These are phyloP conservation scores for Polypterus bichir DNA, from an alignment of 2,113 vertebrate genomes.

Conservation along the genomic window DNA sequence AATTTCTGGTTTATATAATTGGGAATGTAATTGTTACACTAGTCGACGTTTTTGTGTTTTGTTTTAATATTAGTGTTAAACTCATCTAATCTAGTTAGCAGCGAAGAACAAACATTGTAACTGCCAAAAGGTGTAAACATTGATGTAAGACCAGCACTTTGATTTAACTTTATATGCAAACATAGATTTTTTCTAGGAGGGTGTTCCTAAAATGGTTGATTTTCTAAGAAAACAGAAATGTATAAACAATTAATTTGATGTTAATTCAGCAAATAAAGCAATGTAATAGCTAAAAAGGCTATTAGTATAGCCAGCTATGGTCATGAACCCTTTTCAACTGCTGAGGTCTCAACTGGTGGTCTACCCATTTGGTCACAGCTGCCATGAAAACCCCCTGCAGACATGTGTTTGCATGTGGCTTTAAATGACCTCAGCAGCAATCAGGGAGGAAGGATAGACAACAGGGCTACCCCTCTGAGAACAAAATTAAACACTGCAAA, in stretches of 20 bases:
- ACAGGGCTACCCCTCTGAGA: conserved; percentile 13
- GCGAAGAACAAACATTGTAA: too few species aligned
- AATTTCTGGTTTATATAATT: too few species aligned
- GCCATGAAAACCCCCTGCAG: not conserved
- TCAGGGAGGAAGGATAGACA: conserved; percentile 16
- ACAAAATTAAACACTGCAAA: conserved; percentile 26
- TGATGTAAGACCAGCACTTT: not conserved
- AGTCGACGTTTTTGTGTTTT: too few species aligned
- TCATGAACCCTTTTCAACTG: conserved; percentile 6
- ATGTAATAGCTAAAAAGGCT: not conserved
- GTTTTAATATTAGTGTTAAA: too few species aligned
- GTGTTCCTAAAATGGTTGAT: not conserved
- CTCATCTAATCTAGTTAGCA: too few species aligned
- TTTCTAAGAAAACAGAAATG: conserved; percentile 8
- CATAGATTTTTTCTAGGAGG: not conserved
- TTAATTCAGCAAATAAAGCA: not conserved
- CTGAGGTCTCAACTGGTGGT: conserved; percentile 11
- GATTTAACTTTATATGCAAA: not conserved
- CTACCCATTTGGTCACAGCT: conserved; percentile 15
- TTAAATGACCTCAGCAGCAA: conserved; percentile 9
- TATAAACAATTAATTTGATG: conserved; percentile 10
- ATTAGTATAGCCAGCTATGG: conserved; percentile 4
- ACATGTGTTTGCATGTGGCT: not conserved
- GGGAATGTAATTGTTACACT: too few species aligned
- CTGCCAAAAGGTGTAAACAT: not conserved